phyloP scores from a whole-genome alignment of 2,797 vertebrate species.

The Labroides dimidiatus region DNA sequence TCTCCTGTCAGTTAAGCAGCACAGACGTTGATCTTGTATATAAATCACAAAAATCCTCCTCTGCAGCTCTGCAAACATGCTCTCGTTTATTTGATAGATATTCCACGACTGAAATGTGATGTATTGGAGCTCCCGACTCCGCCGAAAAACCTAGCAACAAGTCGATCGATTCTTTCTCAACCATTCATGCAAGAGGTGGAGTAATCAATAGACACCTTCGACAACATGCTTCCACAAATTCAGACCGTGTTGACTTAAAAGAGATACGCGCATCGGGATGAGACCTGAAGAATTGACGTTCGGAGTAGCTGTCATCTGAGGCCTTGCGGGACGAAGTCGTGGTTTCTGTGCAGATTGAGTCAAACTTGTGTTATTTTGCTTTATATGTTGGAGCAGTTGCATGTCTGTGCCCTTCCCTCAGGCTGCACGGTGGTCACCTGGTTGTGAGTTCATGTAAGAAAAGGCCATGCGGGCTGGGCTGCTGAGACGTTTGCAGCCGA shows the following conservation, averaged over 20 bases:
- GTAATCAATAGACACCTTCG: constrained; percentile 83
- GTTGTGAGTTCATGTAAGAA: constrained; percentile 65
- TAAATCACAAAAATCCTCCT: background rate
- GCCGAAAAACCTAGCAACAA: constrained; percentile 55
- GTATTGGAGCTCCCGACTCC: constrained; percentile 28
- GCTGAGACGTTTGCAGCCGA: constrained; percentile 67
- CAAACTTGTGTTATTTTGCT: constrained; percentile 27
- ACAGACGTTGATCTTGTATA: background rate
- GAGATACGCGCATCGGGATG: constrained; percentile 61
- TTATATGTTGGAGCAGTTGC: constrained; percentile 23
- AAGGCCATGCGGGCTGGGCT: constrained; percentile 64
- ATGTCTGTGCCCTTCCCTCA: constrained; percentile 59
- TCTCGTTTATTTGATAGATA: constrained; percentile 34
- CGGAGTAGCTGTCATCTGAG: constrained; percentile 11
- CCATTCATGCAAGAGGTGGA: constrained; percentile 79
- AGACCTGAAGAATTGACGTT: constrained; percentile 46
- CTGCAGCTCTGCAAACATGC: background rate
- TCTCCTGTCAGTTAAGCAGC: constrained; percentile 1
- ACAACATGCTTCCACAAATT: constrained; percentile 72
- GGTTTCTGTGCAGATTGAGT: constrained; percentile 3
- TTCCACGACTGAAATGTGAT: constrained; percentile 19
- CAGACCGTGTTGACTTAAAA: constrained; percentile 64
- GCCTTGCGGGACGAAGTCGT: constrained; percentile 4
- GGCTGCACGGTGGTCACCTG: constrained; percentile 43
- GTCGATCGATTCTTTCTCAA: constrained; percentile 72